phyloP scores from a whole-genome alignment of 2,888 invertebrate species.

The Brachypterus glaber region DNA sequence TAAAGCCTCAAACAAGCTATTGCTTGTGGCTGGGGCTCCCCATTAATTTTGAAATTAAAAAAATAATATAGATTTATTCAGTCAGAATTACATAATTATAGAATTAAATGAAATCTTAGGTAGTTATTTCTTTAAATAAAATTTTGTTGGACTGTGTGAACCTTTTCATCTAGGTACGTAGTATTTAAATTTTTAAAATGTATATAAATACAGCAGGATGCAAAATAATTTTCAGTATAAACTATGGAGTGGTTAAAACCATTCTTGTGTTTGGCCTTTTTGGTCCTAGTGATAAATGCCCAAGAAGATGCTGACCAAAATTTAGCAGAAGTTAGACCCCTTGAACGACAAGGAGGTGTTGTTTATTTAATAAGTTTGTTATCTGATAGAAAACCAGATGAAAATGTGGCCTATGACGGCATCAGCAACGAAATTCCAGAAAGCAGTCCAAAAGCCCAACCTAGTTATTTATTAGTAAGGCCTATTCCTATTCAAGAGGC shows the following conservation, averaged over 20 bases:
- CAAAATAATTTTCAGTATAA: too few species aligned
- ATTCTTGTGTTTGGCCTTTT: conserved; percentile 14
- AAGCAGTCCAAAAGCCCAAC: conserved; percentile 15
- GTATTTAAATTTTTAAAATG: too few species aligned
- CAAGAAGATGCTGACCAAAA: conserved; percentile 4
- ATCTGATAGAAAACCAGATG: conserved; percentile 14
- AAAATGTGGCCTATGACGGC: conserved; percentile 10
- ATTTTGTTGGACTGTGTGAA: too few species aligned
- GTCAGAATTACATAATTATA: too few species aligned
- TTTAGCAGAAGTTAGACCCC: background rate
- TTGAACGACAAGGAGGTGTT: conserved; percentile 22
- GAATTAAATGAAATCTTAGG: too few species aligned
- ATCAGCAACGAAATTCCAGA: conserved; percentile 22
- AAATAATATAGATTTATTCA: too few species aligned
- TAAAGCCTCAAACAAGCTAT: too few species aligned
- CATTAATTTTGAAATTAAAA: too few species aligned
- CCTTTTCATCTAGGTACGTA: too few species aligned
- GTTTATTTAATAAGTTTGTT: conserved; percentile 28
- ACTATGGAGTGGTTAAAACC: conserved; percentile 22
- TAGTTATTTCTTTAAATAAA: too few species aligned
- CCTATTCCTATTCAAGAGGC: conserved; percentile 30
- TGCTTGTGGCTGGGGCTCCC: too few species aligned
- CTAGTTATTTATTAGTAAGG: conserved; percentile 18
- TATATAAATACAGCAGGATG: too few species aligned
- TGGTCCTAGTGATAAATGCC: conserved; percentile 6